phyloP scores from a whole-genome alignment of 2,113 vertebrate genomes.

The Cacatua alba region DNA sequence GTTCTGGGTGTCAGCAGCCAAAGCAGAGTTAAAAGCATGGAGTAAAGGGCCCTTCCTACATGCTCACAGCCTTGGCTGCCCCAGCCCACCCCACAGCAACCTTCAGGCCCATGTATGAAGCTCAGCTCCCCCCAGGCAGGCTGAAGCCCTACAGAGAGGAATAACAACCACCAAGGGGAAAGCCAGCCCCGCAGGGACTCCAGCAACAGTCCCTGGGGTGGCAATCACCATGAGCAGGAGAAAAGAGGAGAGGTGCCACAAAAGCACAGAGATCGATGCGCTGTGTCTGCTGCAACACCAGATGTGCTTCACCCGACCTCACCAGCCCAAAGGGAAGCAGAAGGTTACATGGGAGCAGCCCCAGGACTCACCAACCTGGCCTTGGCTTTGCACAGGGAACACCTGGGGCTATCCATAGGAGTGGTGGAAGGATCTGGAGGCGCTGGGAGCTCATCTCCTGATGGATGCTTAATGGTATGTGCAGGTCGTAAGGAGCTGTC shows the following conservation, averaged over 20 bases:
- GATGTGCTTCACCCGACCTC: background rate
- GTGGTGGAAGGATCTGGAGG: background rate
- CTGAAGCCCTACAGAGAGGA: background rate
- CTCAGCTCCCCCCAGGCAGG: background rate
- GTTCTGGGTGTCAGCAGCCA: rapidly evolving
- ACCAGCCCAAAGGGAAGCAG: background rate
- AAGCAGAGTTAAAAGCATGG: rapidly evolving
- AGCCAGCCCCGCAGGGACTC: background rate
- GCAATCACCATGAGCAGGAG: background rate
- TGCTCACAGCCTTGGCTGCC: background rate
- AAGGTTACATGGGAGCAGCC: background rate
- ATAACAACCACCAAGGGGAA: background rate
- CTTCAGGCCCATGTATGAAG: rapidly evolving
- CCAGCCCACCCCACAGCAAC: background rate
- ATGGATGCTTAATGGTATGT: rapidly evolving
- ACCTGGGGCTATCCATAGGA: background rate
- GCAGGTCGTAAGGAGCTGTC: background rate
- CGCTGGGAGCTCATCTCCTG: background rate
- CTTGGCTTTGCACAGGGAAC: background rate
- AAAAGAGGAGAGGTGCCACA: rapidly evolving
- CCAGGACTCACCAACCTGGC: background rate
- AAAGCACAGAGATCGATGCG: background rate
- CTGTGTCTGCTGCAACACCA: background rate
- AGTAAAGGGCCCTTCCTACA: rapidly evolving
- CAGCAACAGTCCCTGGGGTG: background rate